These are phyloP conservation scores for Pollenia angustigena DNA, from an alignment of 2,888 invertebrate species.

Conservation along the genomic window DNA sequence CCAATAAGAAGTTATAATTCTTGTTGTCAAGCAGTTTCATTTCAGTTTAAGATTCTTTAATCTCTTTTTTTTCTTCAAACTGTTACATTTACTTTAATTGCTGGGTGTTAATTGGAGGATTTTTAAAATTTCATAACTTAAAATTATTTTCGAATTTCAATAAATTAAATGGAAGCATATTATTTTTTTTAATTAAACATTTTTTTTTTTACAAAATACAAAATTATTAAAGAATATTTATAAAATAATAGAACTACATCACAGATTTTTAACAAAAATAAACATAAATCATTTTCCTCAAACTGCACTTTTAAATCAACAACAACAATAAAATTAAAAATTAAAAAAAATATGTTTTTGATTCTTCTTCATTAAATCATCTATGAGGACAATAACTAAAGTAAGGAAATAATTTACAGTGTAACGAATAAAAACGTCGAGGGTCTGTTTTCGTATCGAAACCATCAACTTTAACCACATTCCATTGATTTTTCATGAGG, in stretches of 20 bases:
- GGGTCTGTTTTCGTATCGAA: slow-evolving; percentile 92
- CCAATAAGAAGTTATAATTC: too few relatives aligned
- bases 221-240: slow-evolving; percentile 46
- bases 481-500: slow-evolving; percentile 91
- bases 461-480: slow-evolving; percentile 93
- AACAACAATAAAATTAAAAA: slow-evolving; percentile 51
- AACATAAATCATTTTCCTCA: slow-evolving; percentile 33
- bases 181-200: slow-evolving; percentile 40
- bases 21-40: too few relatives aligned
- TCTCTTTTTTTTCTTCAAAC: not conserved
- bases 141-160: slow-evolving; percentile 36
- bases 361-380: slow-evolving; percentile 82
- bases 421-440: slow-evolving; percentile 94
- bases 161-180: slow-evolving; percentile 64
- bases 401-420: slow-evolving; percentile 94
- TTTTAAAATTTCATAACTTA: slow-evolving; percentile 41
- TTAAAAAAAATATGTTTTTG: slow-evolving; percentile 1
- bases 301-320: slow-evolving; percentile 51
- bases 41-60: not conserved
- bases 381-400: slow-evolving; percentile 91
- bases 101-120: slow-evolving; percentile 28
- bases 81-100: not conserved
- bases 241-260: slow-evolving; percentile 65
- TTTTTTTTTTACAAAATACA: slow-evolving; percentile 53
- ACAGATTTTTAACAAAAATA: slow-evolving; percentile 71